phyloP scores from a whole-genome alignment of 2,888 invertebrate genomes.

The Brachynemurus nebulosus region DNA sequence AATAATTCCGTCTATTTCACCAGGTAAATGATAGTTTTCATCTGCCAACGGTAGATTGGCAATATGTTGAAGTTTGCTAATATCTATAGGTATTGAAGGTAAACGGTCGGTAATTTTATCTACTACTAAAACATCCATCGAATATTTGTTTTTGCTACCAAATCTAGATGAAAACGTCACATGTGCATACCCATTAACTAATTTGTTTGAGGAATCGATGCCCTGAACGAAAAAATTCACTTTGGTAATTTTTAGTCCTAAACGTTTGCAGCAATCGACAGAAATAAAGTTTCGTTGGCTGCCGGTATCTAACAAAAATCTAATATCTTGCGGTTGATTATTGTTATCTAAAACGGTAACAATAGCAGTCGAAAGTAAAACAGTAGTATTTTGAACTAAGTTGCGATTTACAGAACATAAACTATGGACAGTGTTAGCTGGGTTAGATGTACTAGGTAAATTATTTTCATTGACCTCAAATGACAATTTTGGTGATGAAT shows the following conservation, averaged over 20 bases:
- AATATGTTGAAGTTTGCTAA: background rate
- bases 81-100: background rate
- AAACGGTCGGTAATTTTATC: background rate
- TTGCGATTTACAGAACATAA: background rate
- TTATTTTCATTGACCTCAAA: too few relatives aligned
- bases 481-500: too few relatives aligned
- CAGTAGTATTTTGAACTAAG: background rate
- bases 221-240: background rate
- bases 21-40: too few relatives aligned
- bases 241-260: background rate
- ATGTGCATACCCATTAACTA: background rate
- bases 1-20: too few relatives aligned
- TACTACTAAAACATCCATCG: background rate
- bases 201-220: background rate
- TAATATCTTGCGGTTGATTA: background rate
- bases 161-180: background rate
- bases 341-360: background rate
- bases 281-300: background rate
- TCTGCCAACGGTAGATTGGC: background rate
- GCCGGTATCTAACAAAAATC: background rate
- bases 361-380: background rate
- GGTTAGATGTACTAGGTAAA: too few relatives aligned
- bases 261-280: background rate
- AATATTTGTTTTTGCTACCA: background rate
- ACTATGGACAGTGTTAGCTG: too few relatives aligned